Evolutionary conservation across 2,888 invertebrate species (phyloP).

Genomic region (Drosophila yooni): DNA sequence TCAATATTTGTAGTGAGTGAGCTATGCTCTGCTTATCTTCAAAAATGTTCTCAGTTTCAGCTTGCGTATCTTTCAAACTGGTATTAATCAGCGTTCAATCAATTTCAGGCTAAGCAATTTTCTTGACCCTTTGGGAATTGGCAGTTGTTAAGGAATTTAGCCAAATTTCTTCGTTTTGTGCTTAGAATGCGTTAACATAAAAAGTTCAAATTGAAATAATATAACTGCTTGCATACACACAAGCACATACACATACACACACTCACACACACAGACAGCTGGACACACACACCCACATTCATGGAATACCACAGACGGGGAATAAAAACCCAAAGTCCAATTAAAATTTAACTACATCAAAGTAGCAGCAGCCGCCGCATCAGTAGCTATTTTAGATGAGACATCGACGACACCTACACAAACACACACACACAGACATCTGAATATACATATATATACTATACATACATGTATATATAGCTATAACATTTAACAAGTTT

Average conservation of each 20-base stretch:
- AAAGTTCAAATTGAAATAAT: conserved; percentile 47
- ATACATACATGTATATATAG: conserved; percentile 26
- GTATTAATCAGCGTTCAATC: not conserved
- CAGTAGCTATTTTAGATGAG: conserved; percentile 70
- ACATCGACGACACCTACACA: conserved; percentile 42
- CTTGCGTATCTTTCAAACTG: not conserved
- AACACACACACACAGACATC: conserved; percentile 16
- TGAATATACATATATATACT: not conserved
- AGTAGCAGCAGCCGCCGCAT: conserved; percentile 64
- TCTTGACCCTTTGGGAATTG: not conserved
- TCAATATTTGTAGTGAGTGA: not conserved
- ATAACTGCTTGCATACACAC: conserved; percentile 13
- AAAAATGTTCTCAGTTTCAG: not conserved
- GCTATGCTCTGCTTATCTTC: not conserved
- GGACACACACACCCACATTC: conserved; percentile 36
- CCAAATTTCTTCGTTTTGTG: not conserved
- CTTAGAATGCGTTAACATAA: conserved; percentile 25
- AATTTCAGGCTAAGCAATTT: not conserved
- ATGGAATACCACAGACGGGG: conserved; percentile 71
- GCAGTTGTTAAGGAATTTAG: not conserved
- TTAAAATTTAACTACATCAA: conserved; percentile 83
- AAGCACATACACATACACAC: conserved; percentile 5
- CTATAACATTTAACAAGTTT: conserved; percentile 77
- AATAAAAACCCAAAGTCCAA: conserved; percentile 79
- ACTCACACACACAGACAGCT: conserved; percentile 3